A percentile compares a stretch with the other conserved stretches of the same genome.
Conservation (phyloP, 2,797 vertebrate species). For the Limosa lapponica region DNA sequence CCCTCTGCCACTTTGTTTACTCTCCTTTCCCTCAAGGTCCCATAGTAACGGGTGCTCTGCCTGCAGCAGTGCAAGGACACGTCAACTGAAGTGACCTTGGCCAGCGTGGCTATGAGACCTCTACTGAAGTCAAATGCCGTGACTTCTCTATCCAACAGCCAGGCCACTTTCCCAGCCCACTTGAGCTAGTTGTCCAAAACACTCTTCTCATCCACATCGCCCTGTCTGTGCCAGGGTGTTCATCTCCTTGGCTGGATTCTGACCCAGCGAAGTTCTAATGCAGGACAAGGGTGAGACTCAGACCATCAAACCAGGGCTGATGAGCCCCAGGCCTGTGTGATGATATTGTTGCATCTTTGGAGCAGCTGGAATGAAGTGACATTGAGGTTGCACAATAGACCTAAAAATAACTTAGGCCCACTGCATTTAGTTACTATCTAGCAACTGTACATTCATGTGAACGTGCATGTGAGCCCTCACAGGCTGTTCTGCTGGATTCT, state of each 20-base stretch:
- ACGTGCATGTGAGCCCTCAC: neutral
- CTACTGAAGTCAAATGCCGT: neutral
- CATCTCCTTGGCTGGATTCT: neutral
- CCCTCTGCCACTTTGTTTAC: neutral
- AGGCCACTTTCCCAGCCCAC: neutral
- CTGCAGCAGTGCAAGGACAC: neutral
- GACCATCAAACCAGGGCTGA: neutral
- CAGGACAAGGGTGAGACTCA: neutral
- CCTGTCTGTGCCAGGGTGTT: neutral
- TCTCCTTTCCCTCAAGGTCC: neutral
- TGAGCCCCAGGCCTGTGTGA: neutral
- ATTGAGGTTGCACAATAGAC: neutral
- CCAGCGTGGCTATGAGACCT: neutral
- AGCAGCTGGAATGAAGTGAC: conserved; percentile 34
- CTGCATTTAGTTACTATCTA: neutral
- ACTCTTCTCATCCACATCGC: neutral
- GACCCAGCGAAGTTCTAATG: neutral
- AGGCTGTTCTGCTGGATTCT: neutral
- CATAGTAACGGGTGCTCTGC: neutral
- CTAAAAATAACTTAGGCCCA: conserved; percentile 8
- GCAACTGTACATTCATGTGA: neutral
- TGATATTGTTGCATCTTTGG: neutral
- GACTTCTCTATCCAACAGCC: neutral
- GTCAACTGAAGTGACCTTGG: neutral
- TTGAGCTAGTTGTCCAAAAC: neutral